These are phyloP conservation scores for Microctenopoma stevenorrisi DNA, from an alignment of 2,797 vertebrate species.

Conservation along the genomic window DNA sequence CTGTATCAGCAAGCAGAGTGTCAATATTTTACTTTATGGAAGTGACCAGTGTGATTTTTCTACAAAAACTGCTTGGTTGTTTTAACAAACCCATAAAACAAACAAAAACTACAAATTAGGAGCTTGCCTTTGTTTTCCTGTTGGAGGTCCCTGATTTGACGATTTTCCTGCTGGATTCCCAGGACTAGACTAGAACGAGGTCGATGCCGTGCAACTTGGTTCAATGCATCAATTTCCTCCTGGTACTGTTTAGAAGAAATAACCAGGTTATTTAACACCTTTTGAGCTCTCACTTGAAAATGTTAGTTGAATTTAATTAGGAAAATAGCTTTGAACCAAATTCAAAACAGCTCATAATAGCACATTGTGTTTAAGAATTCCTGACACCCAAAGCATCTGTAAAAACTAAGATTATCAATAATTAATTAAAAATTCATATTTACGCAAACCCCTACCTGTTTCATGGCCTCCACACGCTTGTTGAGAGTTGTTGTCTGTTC, in stretches of 20 bases:
- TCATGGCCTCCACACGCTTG: constrained; percentile 97
- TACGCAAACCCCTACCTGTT: constrained; percentile 83
- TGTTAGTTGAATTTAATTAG: no score
- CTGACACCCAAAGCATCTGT: background rate
- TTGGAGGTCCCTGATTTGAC: constrained; percentile 95
- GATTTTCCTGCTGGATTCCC: constrained; percentile 98
- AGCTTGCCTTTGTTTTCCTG: constrained; percentile 94
- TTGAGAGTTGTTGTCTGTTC: constrained; percentile 96
- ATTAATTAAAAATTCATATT: background rate
- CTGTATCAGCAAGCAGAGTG: background rate
- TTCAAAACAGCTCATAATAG: no score
- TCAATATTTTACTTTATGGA: background rate
- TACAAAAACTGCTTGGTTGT: background rate
- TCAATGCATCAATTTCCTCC: constrained; percentile 95
- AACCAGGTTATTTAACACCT: background rate
- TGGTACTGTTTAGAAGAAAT: constrained; percentile 88
- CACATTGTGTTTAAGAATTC: background rate
- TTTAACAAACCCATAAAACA: background rate
- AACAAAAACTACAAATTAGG: background rate
- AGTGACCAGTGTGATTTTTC: background rate
- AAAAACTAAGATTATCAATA: background rate
- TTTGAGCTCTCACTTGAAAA: background rate
- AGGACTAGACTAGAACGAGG: constrained; percentile 95
- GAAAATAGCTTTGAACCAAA: background rate
- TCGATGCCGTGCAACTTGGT: constrained; percentile 96